These are phyloP conservation scores for Drosophila barbarae DNA, from an alignment of 2,888 invertebrate genomes.

Conservation along the genomic window DNA sequence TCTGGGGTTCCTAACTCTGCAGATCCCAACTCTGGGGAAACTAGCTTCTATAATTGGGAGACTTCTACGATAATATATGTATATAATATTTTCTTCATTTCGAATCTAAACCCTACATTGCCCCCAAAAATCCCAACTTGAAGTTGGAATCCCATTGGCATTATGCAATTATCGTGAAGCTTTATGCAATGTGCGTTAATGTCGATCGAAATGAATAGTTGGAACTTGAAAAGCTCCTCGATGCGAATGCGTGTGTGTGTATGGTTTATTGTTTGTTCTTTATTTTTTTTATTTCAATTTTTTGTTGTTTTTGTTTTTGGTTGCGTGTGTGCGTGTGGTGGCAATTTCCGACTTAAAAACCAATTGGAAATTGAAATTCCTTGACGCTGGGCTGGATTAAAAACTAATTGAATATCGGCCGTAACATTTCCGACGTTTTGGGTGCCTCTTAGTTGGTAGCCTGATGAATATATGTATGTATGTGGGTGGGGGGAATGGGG, in stretches of 20 bases:
- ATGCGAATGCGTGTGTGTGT: slow-evolving; percentile 39
- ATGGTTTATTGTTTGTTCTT: slow-evolving; percentile 19
- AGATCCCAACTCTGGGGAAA: background rate
- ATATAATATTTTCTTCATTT: background rate
- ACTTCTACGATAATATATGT: background rate
- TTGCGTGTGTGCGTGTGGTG: slow-evolving; percentile 38
- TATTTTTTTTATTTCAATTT: background rate
- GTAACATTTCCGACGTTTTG: slow-evolving; percentile 48
- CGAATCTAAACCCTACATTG: background rate
- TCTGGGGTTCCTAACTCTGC: background rate
- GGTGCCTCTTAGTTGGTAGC: slow-evolving; percentile 7
- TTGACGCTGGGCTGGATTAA: slow-evolving; percentile 58
- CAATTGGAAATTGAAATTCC: slow-evolving; percentile 64
- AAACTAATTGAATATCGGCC: slow-evolving; percentile 64
- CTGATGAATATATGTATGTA: slow-evolving; percentile 3
- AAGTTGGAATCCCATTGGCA: background rate
- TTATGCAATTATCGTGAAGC: slow-evolving; percentile 27
- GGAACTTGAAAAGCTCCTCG: slow-evolving; percentile 43
- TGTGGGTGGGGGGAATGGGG: slow-evolving; percentile 1
- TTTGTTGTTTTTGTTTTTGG: background rate
- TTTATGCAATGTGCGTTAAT: slow-evolving; percentile 37
- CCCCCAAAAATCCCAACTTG: background rate
- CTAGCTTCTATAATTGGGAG: background rate
- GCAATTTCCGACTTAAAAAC: slow-evolving; percentile 66
- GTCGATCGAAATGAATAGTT: slow-evolving; percentile 19